Conservation (phyloP, 2,888 invertebrate genomes). For the Belgica antarctica region DNA sequence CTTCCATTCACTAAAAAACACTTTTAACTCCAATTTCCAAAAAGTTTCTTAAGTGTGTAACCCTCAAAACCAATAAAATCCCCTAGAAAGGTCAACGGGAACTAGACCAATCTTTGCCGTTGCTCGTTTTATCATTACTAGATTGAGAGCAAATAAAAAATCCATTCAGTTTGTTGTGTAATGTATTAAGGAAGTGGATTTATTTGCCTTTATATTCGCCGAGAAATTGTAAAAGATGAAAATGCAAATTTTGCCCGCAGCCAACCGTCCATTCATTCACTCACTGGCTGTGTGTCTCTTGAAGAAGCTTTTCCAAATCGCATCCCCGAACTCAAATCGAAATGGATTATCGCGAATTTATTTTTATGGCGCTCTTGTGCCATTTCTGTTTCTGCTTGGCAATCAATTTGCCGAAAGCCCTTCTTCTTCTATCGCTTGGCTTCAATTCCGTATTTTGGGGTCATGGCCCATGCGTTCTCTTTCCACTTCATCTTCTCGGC, state of each 20-base stretch:
- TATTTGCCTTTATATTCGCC: slow-evolving; percentile 7
- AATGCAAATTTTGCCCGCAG: slow-evolving; percentile 34
- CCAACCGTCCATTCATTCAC: neutral
- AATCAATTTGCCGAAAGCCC: slow-evolving; percentile 28
- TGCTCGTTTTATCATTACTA: slow-evolving; percentile 34
- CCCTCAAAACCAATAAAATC: too few species aligned
- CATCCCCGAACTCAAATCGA: neutral
- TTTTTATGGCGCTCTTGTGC: slow-evolving; percentile 34
- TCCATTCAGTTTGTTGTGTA: slow-evolving; percentile 39
- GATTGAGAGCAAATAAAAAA: slow-evolving; percentile 41
- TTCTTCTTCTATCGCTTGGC: neutral
- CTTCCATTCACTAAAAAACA: too few species aligned
- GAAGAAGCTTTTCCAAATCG: neutral
- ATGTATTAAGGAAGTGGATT: slow-evolving; percentile 29
- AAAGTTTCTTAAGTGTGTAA: too few species aligned
- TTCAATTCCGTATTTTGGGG: neutral
- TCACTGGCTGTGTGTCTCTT: neutral
- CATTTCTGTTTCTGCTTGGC: slow-evolving; percentile 25
- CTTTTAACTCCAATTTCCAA: too few species aligned
- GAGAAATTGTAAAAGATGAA: slow-evolving; percentile 10
- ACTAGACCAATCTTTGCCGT: too few species aligned
- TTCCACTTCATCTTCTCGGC: neutral
- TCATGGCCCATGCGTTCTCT: too few species aligned
- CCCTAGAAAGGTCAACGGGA: too few species aligned
- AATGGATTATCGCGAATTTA: slow-evolving; percentile 43